These are phyloP conservation scores for Gymnoscopelus microlampas DNA, from an alignment of 2,797 vertebrate species.

Conservation along the genomic window DNA sequence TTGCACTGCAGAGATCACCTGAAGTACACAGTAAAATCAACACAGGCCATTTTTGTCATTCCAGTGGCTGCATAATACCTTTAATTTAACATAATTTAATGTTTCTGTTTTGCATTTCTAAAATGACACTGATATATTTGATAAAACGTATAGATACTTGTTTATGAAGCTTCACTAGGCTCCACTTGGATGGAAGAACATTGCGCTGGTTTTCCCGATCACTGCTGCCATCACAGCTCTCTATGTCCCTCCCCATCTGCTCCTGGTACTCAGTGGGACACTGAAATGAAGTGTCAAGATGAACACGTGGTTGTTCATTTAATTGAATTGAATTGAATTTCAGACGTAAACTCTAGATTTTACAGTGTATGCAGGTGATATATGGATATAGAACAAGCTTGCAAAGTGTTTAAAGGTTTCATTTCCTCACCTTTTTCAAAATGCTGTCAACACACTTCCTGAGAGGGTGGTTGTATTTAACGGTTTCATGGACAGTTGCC, in stretches of 20 bases:
- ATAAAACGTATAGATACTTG: slow-evolving; percentile 75
- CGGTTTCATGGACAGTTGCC: slow-evolving; percentile 83
- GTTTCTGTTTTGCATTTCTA: neutral
- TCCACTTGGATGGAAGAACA: slow-evolving; percentile 84
- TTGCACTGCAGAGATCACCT: slow-evolving; percentile 93
- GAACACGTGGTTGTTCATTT: neutral
- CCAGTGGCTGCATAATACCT: neutral
- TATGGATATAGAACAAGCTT: neutral
- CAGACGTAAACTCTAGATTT: neutral
- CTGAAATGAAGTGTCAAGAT: slow-evolving; percentile 66
- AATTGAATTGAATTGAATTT: neutral
- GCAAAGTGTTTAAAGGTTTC: neutral
- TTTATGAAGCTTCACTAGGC: slow-evolving; percentile 89
- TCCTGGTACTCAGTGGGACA: slow-evolving; percentile 91
- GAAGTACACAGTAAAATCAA: slow-evolving; percentile 19
- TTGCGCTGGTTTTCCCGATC: slow-evolving; percentile 86
- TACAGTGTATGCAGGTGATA: neutral
- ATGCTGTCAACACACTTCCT: slow-evolving; percentile 93
- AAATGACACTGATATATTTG: neutral
- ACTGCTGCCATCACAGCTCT: slow-evolving; percentile 75
- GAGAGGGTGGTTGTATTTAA: slow-evolving; percentile 87
- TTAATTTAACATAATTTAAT: neutral
- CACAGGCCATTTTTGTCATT: neutral
- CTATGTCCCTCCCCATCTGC: slow-evolving; percentile 88
- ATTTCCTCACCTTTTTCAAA: slow-evolving; percentile 88